Evolutionary conservation across 2,113 vertebrate genomes (phyloP).

Genomic region (Colius striatus): DNA sequence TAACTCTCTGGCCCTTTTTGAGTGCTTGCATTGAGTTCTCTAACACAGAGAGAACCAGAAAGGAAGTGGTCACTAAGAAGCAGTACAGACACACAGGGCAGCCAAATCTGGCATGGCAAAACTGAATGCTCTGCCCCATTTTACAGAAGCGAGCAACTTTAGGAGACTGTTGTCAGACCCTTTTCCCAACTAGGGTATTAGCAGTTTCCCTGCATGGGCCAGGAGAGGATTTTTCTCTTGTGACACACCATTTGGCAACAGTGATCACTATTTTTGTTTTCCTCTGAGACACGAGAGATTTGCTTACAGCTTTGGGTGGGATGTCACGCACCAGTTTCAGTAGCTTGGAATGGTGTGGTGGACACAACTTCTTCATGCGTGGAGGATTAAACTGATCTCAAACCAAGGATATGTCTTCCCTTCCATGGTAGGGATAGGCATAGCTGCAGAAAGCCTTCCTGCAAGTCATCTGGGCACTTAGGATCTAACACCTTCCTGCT

Average conservation of each 20-base stretch:
- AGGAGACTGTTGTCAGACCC: not conserved
- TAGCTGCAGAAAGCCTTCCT: not conserved
- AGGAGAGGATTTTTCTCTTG: slow-evolving; percentile 3
- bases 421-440: not conserved
- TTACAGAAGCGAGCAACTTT: not conserved
- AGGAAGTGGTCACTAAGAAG: not conserved
- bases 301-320: not conserved
- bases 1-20: not conserved
- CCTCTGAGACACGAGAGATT: not conserved
- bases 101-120: not conserved
- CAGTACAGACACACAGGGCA: not conserved
- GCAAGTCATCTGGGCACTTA: not conserved
- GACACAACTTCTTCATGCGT: not conserved
- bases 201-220: not conserved
- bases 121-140: not conserved
- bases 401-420: not conserved
- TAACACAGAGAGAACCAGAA: not conserved
- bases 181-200: not conserved
- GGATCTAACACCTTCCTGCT: not conserved
- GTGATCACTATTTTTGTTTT: slow-evolving; percentile 6
- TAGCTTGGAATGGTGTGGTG: not conserved
- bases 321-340: not conserved
- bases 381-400: not conserved
- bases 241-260: slow-evolving; percentile 25
- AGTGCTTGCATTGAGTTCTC: not conserved